Percentiles rank a stretch among this genome's conserved stretches.
phyloP scores from a whole-genome alignment of 2,113 vertebrate species.

The Prunella fulvescens region DNA sequence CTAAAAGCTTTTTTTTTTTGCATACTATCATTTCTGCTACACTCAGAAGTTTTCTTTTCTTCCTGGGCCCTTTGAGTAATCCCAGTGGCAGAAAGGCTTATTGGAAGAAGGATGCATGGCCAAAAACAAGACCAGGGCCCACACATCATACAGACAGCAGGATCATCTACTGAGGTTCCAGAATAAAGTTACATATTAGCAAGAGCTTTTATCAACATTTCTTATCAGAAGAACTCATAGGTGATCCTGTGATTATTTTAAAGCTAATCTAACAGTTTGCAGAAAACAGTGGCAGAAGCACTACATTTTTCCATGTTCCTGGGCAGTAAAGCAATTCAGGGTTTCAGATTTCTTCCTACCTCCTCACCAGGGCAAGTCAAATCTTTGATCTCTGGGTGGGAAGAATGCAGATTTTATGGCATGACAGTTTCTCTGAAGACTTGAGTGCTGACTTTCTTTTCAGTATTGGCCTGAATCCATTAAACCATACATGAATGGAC shows the following conservation, averaged over 20 bases:
- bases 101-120: not conserved
- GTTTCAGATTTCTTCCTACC: not conserved
- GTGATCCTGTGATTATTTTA: not conserved
- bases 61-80: not conserved
- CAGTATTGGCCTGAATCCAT: constrained; percentile 4
- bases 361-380: not conserved
- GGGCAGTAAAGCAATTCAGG: not conserved
- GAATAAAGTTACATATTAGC: not conserved
- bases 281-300: not conserved
- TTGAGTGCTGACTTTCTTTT: constrained; percentile 8
- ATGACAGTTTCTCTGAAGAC: not conserved
- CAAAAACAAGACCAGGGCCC: not conserved
- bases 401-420: not conserved
- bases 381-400: not conserved
- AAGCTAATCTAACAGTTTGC: not conserved
- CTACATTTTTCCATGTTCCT: not conserved
- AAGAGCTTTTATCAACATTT: not conserved
- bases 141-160: not conserved
- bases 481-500: not conserved
- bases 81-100: not conserved
- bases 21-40: not conserved
- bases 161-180: not conserved
- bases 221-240: not conserved
- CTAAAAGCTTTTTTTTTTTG: not conserved
- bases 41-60: not conserved